A percentile compares a stretch with the other conserved stretches of the same genome.
phyloP scores from a whole-genome alignment of 2,113 vertebrate species.

The Rynchops niger region DNA sequence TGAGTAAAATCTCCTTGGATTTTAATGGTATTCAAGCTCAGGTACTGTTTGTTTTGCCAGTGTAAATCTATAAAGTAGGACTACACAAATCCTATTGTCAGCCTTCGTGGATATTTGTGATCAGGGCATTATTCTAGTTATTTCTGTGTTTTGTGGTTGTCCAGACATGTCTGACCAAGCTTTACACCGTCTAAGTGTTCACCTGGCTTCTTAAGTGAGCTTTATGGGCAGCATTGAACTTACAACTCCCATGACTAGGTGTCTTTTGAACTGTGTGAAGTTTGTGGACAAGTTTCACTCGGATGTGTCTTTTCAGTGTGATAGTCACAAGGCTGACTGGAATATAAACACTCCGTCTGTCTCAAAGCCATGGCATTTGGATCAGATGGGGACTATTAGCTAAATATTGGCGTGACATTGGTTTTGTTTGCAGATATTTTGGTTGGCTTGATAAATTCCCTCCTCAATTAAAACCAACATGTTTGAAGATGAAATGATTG shows the following conservation, averaged over 20 bases:
- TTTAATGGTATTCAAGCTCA: not conserved
- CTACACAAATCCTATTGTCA: not conserved
- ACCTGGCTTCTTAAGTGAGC: not conserved
- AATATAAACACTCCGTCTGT: not conserved
- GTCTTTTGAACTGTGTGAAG: not conserved
- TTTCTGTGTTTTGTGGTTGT: not conserved
- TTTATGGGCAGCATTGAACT: not conserved
- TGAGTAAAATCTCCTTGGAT: not conserved
- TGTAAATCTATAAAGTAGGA: not conserved
- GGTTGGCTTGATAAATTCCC: not conserved
- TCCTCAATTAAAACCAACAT: not conserved
- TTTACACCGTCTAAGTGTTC: not conserved
- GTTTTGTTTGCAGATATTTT: not conserved
- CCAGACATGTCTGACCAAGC: not conserved
- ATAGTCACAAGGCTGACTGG: not conserved
- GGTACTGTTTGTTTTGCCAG: not conserved
- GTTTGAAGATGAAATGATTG: not conserved
- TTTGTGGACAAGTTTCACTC: not conserved
- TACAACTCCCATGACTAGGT: rapidly evolving
- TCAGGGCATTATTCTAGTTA: not conserved
- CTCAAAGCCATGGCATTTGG: not conserved
- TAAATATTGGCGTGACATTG: not conserved
- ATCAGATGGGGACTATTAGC: not conserved
- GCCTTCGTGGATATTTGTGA: not conserved
- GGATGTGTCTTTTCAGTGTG: not conserved